A percentile compares a stretch with the other conserved stretches of the same genome.
Evolutionary conservation across 2,797 vertebrate genomes (phyloP).

Genomic region (Rhadinocentrus ornatus): DNA sequence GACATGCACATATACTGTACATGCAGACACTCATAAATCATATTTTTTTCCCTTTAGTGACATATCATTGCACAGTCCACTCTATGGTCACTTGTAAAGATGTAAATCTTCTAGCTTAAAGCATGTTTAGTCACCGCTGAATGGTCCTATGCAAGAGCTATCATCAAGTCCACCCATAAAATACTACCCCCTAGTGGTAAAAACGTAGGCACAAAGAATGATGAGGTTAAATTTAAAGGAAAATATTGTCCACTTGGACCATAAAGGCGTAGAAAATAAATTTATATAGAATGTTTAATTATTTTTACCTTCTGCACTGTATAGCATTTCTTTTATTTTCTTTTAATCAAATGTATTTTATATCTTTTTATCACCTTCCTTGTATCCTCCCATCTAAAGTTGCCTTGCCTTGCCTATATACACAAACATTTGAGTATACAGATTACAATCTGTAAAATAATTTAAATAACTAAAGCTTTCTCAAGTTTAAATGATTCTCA

Average conservation of each 20-base stretch:
- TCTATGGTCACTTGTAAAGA: not conserved
- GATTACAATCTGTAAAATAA: not conserved
- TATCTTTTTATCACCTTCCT: too few relatives aligned
- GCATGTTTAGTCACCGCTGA: conserved; percentile 16
- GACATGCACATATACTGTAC: conserved; percentile 23
- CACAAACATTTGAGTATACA: not conserved
- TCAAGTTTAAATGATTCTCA: not conserved
- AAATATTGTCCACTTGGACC: not conserved
- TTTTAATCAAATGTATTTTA: too few relatives aligned
- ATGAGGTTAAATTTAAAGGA: not conserved
- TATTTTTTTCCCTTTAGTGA: conserved; percentile 12
- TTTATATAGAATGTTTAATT: not conserved
- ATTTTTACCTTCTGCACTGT: too few relatives aligned
- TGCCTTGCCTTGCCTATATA: too few relatives aligned
- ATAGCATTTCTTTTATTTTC: too few relatives aligned
- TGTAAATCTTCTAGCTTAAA: conserved; percentile 21
- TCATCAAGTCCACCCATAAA: conserved; percentile 50
- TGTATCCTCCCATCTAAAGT: too few relatives aligned
- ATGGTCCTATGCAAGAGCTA: not conserved
- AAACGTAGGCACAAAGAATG: conserved; percentile 4
- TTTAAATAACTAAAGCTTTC: not conserved
- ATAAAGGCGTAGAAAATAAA: not conserved
- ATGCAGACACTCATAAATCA: conserved; percentile 4
- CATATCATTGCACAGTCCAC: not conserved
- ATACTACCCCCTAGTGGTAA: conserved; percentile 72